Base-by-base conservation (phyloP, 92 coral and sea anemone genomes). In the Porites cylindrica region DNA sequence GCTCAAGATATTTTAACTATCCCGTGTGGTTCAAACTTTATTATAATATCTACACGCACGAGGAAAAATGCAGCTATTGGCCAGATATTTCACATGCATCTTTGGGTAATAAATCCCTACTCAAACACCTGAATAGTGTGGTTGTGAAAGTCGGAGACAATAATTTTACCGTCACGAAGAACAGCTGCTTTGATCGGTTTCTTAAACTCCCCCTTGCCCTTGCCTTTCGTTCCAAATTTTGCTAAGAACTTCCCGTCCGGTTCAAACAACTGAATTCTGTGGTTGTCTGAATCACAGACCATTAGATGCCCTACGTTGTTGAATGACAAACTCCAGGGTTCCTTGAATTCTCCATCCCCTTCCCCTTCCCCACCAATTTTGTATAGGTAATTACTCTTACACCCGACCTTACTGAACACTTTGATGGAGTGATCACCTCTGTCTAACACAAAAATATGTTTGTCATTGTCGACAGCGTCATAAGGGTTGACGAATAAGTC, bases 271-370 rank as follows among this genome's bases (percentile, higher is more conserved):
- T 89, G 92, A 13, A 89, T 74, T 77, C 92, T 76, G 56, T 86
- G 13, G 10, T 89, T 89, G 60, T 77, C 67, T 21, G 83, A 76
- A 62, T 89, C 92, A 77, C 92, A 89, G 51, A 89, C 89, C 70
- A 89, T 71, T 24, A 89, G 79, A 60, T 77, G 92, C 21, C 77
- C 92, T 13, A 84, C 51, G 76, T 83, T 83, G 85, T 89, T 83
- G 18, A 89, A 66, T n/a, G 89, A 60, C 16, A 89, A 75, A n/a
- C 92, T 89, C 6, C 83, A 78, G 14, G 89, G 88, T 72, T 81
- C 64, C 32, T 70, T 86, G 38, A 89, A 76, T 17, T 86, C 81
- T 9, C 92, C 92, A 10, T 72, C 84, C 6, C 89, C 75, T 20
- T 81, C 18, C 8, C 92, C 92, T 52, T 75, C 20, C 12, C 59